Evolutionary conservation across 2,113 vertebrate genomes (phyloP), one percentile per base, ranked within the genome.

Genomic region (Syngnathus scovelli): DNA sequence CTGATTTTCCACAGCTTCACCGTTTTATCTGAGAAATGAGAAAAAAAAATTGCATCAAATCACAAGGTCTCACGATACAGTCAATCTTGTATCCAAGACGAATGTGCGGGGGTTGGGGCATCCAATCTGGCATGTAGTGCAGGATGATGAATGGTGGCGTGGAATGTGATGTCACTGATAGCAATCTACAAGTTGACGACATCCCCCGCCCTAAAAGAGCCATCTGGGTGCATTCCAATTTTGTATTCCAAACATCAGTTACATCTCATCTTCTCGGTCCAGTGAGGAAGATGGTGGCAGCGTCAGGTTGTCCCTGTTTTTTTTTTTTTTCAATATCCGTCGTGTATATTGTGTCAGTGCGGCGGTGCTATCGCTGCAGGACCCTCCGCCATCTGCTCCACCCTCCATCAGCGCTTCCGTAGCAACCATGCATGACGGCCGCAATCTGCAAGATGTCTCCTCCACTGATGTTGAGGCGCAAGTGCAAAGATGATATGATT

Each of bases 1-100:
- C 97, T 99, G 84, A 99, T 96, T 84, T 99, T 99, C 97, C 97
- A 99, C 66, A 99, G 93, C 90, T 99, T 99, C 89, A 99, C 96
- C 0, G 96, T 99, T 92, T 99, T 99, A 90, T 99, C 95, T 98
- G 83, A 0, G 73, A 43, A 72, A 19, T 67, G 13, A 74, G 15
- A 64, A 61, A 72, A 61, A 63, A 58, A 58, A 36, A 36, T 18
- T 33, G 18, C 55, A 36, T 69, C 68, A 27, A 74, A 67, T 83
- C 62, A 76, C 73, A 74, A 75, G 61, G 64, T 3, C 19, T 51
- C 66, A 62, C 75, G 69, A 62, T 67, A 58, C 73, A 75, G 79
- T 74, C 72, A 71, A 64, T 75, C 72, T 81, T 68, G 49, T 44
- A 76, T 74, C 69, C 66, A 76, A 74, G 69, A 83, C 75, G 71